phyloP scores from a whole-genome alignment of 1,140 invertebrate species.

The Drosophila sp. region DNA sequence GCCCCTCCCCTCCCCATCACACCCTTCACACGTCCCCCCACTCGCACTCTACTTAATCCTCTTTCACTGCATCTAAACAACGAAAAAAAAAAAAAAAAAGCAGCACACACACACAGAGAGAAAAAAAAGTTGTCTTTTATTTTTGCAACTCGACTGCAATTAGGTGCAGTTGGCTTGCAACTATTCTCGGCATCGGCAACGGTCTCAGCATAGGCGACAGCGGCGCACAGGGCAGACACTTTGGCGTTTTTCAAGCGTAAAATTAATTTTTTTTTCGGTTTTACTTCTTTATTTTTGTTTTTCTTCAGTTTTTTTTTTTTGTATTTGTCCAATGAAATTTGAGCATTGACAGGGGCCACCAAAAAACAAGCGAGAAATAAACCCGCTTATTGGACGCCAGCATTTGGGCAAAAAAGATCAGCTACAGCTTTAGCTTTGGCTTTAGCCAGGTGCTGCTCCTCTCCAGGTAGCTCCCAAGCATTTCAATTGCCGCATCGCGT shows the following conservation, averaged over 20 bases:
- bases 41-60: constrained; percentile 48
- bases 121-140: constrained; percentile 67
- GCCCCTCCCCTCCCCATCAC: background rate
- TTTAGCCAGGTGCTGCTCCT: constrained; percentile 12
- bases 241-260: constrained; percentile 57
- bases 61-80: constrained; percentile 10
- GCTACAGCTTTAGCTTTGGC: constrained; percentile 28
- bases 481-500: constrained; percentile 76
- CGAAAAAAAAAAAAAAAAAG: no score
- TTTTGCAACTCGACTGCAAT: constrained; percentile 72
- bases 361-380: constrained; percentile 1
- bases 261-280: constrained; percentile 57
- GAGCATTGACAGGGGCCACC: constrained; percentile 75
- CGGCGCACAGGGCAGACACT: constrained; percentile 39
- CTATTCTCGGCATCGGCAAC: constrained; percentile 52
- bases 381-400: constrained; percentile 36
- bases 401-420: constrained; percentile 55
- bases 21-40: background rate
- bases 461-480: constrained; percentile 59
- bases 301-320: background rate
- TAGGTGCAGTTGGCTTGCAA: constrained; percentile 67
- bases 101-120: background rate
- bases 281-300: background rate
- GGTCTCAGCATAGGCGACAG: no score
- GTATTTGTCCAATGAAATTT: constrained; percentile 67